Percentiles rank a stretch among this genome's conserved stretches.
These are phyloP conservation scores for Paralvinella palmiformis DNA, from an alignment of 1,140 invertebrate species.

Conservation along the genomic window DNA sequence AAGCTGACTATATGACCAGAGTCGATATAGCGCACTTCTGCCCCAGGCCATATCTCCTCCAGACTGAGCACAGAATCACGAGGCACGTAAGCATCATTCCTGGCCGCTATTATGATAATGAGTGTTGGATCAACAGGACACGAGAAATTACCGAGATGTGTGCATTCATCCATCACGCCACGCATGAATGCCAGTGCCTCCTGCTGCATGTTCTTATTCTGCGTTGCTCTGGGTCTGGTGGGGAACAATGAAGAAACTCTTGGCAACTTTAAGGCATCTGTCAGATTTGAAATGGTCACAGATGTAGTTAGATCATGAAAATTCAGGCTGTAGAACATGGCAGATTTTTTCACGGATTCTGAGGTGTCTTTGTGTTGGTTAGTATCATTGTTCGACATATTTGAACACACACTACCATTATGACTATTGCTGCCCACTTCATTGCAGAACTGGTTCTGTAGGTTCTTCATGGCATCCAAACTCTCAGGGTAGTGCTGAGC, in stretches of 20 bases:
- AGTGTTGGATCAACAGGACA: conserved; percentile 65
- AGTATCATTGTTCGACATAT: too few species aligned
- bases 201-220: too few species aligned
- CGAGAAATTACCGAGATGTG: conserved; percentile 89
- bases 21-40: conserved; percentile 73
- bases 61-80: conserved; percentile 72
- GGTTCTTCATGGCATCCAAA: conserved; percentile 33
- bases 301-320: too few species aligned
- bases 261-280: too few species aligned
- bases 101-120: conserved; percentile 46
- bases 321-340: too few species aligned
- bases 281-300: too few species aligned
- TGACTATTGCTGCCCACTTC: too few species aligned
- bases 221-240: too few species aligned
- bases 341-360: too few species aligned
- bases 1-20: conserved; percentile 88
- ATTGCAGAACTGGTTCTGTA: conserved; percentile 15
- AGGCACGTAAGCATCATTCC: conserved; percentile 86
- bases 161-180: conserved; percentile 98
- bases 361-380: too few species aligned
- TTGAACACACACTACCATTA: conserved; percentile 16
- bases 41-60: conserved; percentile 85
- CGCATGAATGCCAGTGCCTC: conserved; percentile 80
- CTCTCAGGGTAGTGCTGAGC: conserved; percentile 66
- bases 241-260: too few species aligned